Conservation (phyloP, 92 coral and sea anemone genomes). For the Blastomussa wellsi region DNA sequence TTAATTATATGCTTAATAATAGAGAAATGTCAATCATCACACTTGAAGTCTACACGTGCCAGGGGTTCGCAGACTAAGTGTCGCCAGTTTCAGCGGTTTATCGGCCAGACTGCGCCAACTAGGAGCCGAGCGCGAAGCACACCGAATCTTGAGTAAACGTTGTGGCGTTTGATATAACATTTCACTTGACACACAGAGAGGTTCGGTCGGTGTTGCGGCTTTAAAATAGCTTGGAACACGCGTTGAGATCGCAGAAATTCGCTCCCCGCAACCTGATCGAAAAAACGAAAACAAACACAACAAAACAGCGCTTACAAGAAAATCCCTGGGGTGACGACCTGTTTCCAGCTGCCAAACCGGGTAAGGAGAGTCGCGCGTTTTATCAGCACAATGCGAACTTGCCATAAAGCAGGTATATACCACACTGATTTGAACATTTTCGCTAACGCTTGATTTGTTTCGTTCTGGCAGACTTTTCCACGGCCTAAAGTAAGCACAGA, state of each 20-base stretch:
- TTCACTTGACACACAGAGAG: conserved; percentile 23
- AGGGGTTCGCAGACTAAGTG: conserved; percentile 76
- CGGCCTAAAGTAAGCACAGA: neutral
- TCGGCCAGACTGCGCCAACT: conserved; percentile 65
- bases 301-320: conserved; percentile 23
- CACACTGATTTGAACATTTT: conserved; percentile 34
- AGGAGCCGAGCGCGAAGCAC: conserved; percentile 56
- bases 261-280: conserved; percentile 26
- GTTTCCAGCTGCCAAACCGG: conserved; percentile 75
- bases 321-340: conserved; percentile 81
- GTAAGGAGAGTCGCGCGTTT: conserved; percentile 68
- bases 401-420: conserved; percentile 23
- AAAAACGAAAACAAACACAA: conserved; percentile 33
- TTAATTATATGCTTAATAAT: conserved; percentile 86
- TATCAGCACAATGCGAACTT: conserved; percentile 45
- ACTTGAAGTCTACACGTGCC: conserved; percentile 76
- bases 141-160: conserved; percentile 59
- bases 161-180: conserved; percentile 35
- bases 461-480: conserved; percentile 30
- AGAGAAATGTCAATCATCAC: conserved; percentile 82
- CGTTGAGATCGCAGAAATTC: conserved; percentile 3
- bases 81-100: conserved; percentile 84
- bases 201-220: neutral
- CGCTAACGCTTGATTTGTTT: conserved; percentile 36
- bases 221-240: conserved; percentile 22